Base-by-base conservation (phyloP, 2,888 invertebrate genomes). In the Helleia helle region DNA sequence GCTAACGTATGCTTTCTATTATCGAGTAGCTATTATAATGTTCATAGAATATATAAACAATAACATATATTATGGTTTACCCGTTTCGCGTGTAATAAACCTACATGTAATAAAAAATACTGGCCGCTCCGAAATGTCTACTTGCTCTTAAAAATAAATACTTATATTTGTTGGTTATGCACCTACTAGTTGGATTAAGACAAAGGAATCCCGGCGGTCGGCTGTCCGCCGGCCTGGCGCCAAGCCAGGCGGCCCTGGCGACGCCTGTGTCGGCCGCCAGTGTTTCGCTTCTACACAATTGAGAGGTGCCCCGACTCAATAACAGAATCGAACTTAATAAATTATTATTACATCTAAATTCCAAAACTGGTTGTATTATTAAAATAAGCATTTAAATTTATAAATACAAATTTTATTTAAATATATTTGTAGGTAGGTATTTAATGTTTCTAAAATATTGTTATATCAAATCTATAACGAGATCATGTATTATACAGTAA, bases 221-320 rank as follows among this genome's bases (percentile, higher is more conserved):
- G 81, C 77, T 77, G 75, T 75, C 80, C 83, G 84, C 84, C 83
- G 64, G 80, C 80, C 83, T 83, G 83, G 84, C 83, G 83, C 81
- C 83, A 65, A 61, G 81, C 84, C 83, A 81, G 80, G 69, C 80
- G 80, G 76, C 80, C 79, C 76, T 77, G 77, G 77, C 73, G 79
- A 73, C 80, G 76, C 71, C 72, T 63, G 58, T 56, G 57, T 56
- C 59, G 65, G 51, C 56, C 58, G 56, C 57, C 72, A 68, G 69
- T 55, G 55, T 57, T 55, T 55, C 44, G 52, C 52, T 48, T 48
- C 48, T 22, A 22, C 6, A 22, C 22, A 22, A 7, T 22, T 22
- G 8, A 22, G 8, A 22, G 22, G 22, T 22, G 22, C 22, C 8
- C 22, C 1, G 22, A 22, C 8, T 22, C 22, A 8, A 22, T n/a